Evolutionary conservation across 2,888 invertebrate genomes (phyloP), one percentile per base, ranked within the genome.

Genomic region (Coremacera marginata): DNA sequence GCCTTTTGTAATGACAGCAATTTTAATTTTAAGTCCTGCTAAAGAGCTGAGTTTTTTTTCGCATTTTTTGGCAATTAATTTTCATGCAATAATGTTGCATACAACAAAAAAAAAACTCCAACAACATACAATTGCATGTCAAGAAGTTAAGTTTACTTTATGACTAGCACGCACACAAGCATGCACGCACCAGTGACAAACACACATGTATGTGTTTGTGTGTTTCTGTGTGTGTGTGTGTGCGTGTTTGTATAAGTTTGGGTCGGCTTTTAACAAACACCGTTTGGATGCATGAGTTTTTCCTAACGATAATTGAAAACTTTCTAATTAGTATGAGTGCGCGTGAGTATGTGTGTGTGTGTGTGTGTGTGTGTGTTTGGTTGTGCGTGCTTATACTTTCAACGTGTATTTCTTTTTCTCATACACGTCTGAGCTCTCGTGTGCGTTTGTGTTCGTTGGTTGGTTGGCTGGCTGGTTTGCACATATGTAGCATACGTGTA

Each of bases 71-170:
- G 63, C 63, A 34, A 65, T 65, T 65, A 27, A 34, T 65, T 65
- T 27, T 7, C 11, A 16, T 65, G 34, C 63, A 65, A 65, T 65
- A 65, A 16, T n/a, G 34, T 65, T 5, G 31, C 31, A 65, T 19
- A 65, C 9, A 16, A n/a, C n/a, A n/a, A n/a, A n/a, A n/a, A n/a
- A n/a, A 34, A 34, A 34, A 65, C 19, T 19, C n/a, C 22, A 55
- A 9, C 22, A 34, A 19, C 27, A 55, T 55, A 55, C 22, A 55
- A 22, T 55, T 34, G 31, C 27, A 55, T 25, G 22, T 14, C 55
- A 57, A 14, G 37, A 11, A 68, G 77, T 77, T n/a, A 78, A 75
- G 78, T 77, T 74, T 74, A 78, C 72, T 75, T 62, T 77, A 55
- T 79, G 57, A 71, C 62, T 37, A 22, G 27, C n/a, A 22, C 49